phyloP scores from a whole-genome alignment of 2,888 invertebrate genomes.

The Lasius fuliginosus region DNA sequence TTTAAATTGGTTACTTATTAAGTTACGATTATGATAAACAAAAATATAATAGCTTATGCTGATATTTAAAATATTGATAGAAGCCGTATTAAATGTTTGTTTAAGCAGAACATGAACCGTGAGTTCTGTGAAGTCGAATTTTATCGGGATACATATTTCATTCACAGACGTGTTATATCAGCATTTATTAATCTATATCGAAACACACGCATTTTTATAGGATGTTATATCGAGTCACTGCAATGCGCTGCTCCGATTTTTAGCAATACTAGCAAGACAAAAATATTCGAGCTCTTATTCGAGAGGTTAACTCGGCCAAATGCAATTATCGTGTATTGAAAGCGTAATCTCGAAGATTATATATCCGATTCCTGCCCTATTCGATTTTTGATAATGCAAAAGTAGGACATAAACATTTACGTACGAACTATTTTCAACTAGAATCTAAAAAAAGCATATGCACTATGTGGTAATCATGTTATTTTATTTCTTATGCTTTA shows the following conservation, averaged over 20 bases:
- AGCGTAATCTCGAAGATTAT: constrained; percentile 13
- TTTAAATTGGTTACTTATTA: not conserved
- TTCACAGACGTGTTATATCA: not conserved
- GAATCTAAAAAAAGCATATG: not conserved
- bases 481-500: not conserved
- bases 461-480: not conserved
- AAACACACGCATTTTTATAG: not conserved
- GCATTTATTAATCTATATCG: constrained; percentile 2
- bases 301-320: constrained; percentile 1
- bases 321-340: not conserved
- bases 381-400: not conserved
- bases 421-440: not conserved
- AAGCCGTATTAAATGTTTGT: not conserved
- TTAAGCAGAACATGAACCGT: not conserved
- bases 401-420: not conserved
- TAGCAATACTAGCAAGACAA: not conserved
- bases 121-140: not conserved
- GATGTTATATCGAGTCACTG: constrained; percentile 20
- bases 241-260: not conserved
- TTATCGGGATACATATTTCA: constrained; percentile 16
- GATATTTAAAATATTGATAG: not conserved
- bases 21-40: not conserved
- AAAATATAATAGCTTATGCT: not conserved
- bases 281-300: constrained; percentile 11
- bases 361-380: not conserved